phyloP scores from a whole-genome alignment of 2,113 vertebrate species.

The Plotosus lineatus region DNA sequence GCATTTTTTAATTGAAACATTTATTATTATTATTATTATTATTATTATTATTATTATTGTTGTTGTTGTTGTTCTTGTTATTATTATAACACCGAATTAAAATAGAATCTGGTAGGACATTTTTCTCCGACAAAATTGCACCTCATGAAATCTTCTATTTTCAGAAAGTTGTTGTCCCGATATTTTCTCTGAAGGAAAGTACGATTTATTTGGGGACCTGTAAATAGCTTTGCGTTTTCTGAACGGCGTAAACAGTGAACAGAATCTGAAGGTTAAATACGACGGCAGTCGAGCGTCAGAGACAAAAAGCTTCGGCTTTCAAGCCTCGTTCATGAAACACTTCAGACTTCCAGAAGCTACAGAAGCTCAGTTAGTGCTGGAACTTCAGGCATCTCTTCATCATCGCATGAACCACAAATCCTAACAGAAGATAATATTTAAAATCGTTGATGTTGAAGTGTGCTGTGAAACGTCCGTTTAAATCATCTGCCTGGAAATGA shows the following conservation, averaged over 20 bases:
- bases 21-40: too few relatives aligned
- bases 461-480: conserved; percentile 80
- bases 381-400: conserved; percentile 67
- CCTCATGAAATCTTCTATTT: neutral
- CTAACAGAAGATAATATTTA: conserved; percentile 74
- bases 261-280: conserved; percentile 29
- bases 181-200: neutral
- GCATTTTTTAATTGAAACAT: too few relatives aligned
- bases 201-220: neutral
- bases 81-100: neutral
- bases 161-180: neutral
- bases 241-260: neutral
- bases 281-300: neutral
- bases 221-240: neutral
- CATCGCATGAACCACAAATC: conserved; percentile 84
- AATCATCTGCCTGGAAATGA: conserved; percentile 82
- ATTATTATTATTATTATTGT: too few relatives aligned
- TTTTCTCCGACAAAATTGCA: neutral
- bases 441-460: conserved; percentile 78
- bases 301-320: conserved; percentile 61
- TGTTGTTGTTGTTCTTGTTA: too few relatives aligned
- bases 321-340: conserved; percentile 56
- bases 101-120: neutral
- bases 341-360: conserved; percentile 57
- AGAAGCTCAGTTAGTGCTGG: conserved; percentile 66